These are phyloP conservation scores for Hermodice carunculata DNA, from an alignment of 2,888 invertebrate species.

Conservation along the genomic window DNA sequence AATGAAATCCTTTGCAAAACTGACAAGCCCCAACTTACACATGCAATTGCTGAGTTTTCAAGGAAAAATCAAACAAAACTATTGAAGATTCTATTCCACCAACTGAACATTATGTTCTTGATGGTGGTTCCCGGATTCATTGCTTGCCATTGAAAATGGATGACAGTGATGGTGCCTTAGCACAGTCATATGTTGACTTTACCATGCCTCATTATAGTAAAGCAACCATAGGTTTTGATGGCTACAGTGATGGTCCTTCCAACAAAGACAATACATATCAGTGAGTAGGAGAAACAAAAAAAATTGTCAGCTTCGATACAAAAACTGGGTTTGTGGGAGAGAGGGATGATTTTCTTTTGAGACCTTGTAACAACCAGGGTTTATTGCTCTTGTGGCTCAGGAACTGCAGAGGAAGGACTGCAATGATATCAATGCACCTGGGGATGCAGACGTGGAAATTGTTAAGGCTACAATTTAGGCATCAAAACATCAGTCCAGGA, in stretches of 20 bases:
- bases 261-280: constrained; percentile 42
- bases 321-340: constrained; percentile 33
- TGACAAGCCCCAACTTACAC: constrained; percentile 15
- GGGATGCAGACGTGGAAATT: constrained; percentile 48
- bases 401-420: constrained; percentile 18
- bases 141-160: constrained; percentile 38
- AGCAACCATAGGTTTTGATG: constrained; percentile 35
- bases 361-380: constrained; percentile 44
- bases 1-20: constrained; percentile 8
- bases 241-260: constrained; percentile 32
- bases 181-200: constrained; percentile 31
- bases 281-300: constrained; percentile 30
- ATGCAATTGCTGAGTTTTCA: constrained; percentile 9
- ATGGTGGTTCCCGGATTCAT: constrained; percentile 38
- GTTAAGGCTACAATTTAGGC: constrained; percentile 36
- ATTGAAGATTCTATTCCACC: not conserved
- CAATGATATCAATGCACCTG: constrained; percentile 31
- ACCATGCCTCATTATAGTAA: constrained; percentile 25
- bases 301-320: constrained; percentile 33
- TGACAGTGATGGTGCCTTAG: constrained; percentile 32
- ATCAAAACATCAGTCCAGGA: too few species aligned
- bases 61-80: not conserved
- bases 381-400: constrained; percentile 37
- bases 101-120: constrained; percentile 18
- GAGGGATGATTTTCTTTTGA: constrained; percentile 44